Conservation (phyloP, 2,113 vertebrate species). For the Etia nguti region DNA sequence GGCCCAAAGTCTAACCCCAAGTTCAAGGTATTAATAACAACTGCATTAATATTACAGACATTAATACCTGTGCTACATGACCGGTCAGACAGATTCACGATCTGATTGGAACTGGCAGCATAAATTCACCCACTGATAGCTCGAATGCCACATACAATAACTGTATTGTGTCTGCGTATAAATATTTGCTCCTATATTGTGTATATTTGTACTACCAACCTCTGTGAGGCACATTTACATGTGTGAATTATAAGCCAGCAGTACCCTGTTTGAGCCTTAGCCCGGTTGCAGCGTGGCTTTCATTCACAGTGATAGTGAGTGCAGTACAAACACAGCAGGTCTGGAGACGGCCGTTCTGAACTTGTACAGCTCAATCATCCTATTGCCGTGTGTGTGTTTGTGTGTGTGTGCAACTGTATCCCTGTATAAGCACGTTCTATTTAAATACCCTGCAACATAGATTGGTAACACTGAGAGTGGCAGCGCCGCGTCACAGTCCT, state of each 20-base stretch:
- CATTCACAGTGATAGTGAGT: constrained; percentile 52
- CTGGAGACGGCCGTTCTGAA: neutral
- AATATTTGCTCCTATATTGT: constrained; percentile 2
- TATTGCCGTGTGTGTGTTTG: neutral
- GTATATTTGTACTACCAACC: constrained; percentile 9
- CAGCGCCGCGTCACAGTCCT: neutral
- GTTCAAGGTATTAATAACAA: neutral
- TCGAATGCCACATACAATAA: neutral
- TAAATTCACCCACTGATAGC: neutral
- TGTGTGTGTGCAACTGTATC: neutral
- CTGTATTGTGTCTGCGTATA: neutral
- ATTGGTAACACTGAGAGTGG: constrained; percentile 43
- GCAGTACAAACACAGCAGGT: neutral
- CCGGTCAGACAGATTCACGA: neutral
- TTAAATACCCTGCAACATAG: constrained; percentile 47
- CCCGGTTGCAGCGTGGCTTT: constrained; percentile 13
- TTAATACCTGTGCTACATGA: neutral
- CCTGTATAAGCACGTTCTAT: constrained; percentile 24
- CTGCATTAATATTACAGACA: neutral
- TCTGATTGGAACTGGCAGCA: constrained; percentile 15
- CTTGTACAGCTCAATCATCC: constrained; percentile 17
- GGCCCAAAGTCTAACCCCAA: neutral
- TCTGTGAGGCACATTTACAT: constrained; percentile 45
- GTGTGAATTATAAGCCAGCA: neutral
- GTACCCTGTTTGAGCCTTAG: constrained; percentile 26